Evolutionary conservation across 2,797 vertebrate genomes (phyloP).

Genomic region (Rhynchotus rufescens): DNA sequence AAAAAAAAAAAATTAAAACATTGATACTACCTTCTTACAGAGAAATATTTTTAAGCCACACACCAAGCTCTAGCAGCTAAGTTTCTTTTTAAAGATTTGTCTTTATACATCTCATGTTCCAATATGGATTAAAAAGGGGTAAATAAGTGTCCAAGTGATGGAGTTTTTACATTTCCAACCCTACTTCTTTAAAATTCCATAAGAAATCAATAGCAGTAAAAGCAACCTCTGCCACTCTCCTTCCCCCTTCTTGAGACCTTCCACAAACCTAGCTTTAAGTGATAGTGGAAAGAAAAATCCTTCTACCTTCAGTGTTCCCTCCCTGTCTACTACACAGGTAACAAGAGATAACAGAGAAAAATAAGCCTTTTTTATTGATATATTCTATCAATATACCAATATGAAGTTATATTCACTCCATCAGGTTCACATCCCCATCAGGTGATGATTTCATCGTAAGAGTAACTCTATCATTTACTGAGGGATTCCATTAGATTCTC

Average conservation of each 20-base stretch:
- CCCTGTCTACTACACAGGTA: rapidly evolving
- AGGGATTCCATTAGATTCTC: background rate
- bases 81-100: background rate
- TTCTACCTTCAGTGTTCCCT: background rate
- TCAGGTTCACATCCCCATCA: background rate
- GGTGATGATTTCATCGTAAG: background rate
- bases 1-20: background rate
- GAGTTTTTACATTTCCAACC: background rate
- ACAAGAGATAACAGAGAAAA: background rate
- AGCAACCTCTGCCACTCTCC: background rate
- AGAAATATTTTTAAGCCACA: background rate
- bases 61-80: background rate
- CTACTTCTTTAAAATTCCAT: background rate
- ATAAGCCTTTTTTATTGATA: background rate
- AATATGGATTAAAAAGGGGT: background rate
- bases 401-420: background rate
- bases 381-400: too few relatives aligned
- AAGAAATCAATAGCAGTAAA: background rate
- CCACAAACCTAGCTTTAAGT: background rate
- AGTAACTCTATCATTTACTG: background rate
- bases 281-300: background rate
- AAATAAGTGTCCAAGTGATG: background rate
- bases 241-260: background rate
- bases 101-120: background rate
- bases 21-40: background rate